Percentiles rank a stretch among this genome's conserved stretches.
These are phyloP conservation scores for Trachelus stipa DNA, from an alignment of 2,888 invertebrate species.

Conservation along the genomic window DNA sequence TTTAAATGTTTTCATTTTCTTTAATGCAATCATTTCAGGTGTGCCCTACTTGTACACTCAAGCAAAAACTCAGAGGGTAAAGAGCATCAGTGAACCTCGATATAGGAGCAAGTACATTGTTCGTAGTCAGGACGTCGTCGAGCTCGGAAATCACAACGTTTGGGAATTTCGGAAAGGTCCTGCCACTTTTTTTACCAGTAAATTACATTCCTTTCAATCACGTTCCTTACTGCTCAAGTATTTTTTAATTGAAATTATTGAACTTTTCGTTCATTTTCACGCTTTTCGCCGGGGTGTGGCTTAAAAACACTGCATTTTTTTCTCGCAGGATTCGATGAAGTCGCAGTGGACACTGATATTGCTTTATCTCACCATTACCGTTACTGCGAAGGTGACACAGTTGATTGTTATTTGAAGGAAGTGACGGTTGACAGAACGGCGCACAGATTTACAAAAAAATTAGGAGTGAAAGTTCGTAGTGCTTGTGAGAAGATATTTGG, in stretches of 20 bases:
- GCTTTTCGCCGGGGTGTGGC: too few species aligned
- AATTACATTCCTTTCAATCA: not conserved
- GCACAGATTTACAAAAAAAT: slow-evolving; percentile 27
- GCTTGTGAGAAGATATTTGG: slow-evolving; percentile 21
- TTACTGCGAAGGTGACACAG: slow-evolving; percentile 36
- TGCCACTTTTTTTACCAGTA: slow-evolving; percentile 14
- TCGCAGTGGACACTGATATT: slow-evolving; percentile 32
- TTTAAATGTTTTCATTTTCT: not conserved
- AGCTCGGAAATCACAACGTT: slow-evolving; percentile 55
- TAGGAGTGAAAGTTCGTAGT: slow-evolving; percentile 25
- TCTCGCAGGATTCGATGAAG: slow-evolving; percentile 30
- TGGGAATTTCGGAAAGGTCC: slow-evolving; percentile 40
- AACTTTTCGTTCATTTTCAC: too few species aligned
- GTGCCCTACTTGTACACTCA: slow-evolving; percentile 63
- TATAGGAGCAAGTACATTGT: slow-evolving; percentile 57
- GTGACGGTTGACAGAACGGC: slow-evolving; percentile 31
- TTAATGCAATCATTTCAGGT: not conserved
- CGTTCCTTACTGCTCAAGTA: not conserved
- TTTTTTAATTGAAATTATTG: not conserved
- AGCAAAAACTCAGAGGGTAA: slow-evolving; percentile 59
- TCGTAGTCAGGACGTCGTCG: slow-evolving; percentile 46
- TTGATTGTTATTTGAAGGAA: slow-evolving; percentile 32
- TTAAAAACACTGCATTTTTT: not conserved
- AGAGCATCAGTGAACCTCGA: slow-evolving; percentile 47
- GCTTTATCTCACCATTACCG: slow-evolving; percentile 38